phyloP scores from a whole-genome alignment of 2,797 vertebrate genomes.

The Pangasius krempfi region DNA sequence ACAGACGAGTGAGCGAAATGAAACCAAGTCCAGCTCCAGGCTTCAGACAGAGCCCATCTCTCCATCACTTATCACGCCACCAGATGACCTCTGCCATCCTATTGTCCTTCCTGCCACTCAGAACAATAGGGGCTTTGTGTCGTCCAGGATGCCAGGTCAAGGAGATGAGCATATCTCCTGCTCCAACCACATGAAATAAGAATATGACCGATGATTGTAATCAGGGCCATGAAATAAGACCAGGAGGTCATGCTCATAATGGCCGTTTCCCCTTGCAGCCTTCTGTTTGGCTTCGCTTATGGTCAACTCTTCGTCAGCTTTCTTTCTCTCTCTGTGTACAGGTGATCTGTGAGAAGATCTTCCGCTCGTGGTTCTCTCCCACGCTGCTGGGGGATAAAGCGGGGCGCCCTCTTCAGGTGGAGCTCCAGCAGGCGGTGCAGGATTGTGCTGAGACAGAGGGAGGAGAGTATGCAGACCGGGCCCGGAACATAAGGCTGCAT shows the following conservation, averaged over 20 bases:
- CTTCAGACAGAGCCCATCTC: conserved; percentile 58
- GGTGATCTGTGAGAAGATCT: conserved; percentile 98
- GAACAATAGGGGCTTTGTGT: conserved; percentile 68
- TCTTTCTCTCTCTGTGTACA: conserved; percentile 60
- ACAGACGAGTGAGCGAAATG: conserved; percentile 49
- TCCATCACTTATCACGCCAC: conserved; percentile 59
- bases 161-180: conserved; percentile 46
- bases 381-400: conserved; percentile 70
- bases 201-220: conserved; percentile 58
- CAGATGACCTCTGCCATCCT: conserved; percentile 55
- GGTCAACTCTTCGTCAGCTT: conserved; percentile 13
- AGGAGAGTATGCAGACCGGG: not conserved
- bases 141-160: conserved; percentile 45
- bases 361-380: conserved; percentile 88
- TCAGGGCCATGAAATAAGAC: conserved; percentile 49
- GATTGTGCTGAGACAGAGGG: conserved; percentile 78
- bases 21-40: conserved; percentile 50
- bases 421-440: conserved; percentile 83
- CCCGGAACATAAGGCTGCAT: conserved; percentile 59
- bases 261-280: conserved; percentile 21
- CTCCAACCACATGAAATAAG: conserved; percentile 51
- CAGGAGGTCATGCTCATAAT: conserved; percentile 50
- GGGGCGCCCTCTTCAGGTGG: conserved; percentile 78
- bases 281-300: conserved; percentile 18
- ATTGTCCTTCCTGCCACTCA: conserved; percentile 59